These are phyloP conservation scores for Acarapis woodi DNA, from an alignment of 1,140 invertebrate species.

Conservation along the genomic window DNA sequence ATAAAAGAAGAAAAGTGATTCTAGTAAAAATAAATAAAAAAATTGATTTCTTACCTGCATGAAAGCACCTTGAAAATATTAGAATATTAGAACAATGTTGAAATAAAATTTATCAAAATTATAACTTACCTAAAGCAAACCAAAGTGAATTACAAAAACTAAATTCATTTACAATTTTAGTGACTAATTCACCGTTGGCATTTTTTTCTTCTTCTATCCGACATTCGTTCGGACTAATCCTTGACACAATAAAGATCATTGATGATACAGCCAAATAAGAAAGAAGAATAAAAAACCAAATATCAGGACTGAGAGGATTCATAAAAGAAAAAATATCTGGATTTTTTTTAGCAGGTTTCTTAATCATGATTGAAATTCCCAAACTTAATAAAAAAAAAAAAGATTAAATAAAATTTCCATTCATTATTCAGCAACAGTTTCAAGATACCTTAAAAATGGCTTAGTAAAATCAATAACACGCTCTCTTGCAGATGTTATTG, in stretches of 20 bases:
- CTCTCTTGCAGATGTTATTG: constrained; percentile 24
- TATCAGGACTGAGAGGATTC: constrained; percentile 24
- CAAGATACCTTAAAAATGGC: too few species aligned
- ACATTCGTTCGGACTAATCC: constrained; percentile 26
- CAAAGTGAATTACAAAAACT: constrained; percentile 25
- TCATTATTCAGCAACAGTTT: too few species aligned
- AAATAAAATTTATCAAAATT: constrained; percentile 8
- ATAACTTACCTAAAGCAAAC: constrained; percentile 56
- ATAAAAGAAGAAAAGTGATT: too few species aligned
- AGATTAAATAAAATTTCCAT: too few species aligned
- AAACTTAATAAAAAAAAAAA: too few species aligned
- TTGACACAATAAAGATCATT: constrained; percentile 22
- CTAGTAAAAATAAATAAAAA: too few species aligned
- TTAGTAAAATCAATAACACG: constrained; percentile 28
- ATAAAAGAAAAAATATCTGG: constrained; percentile 25
- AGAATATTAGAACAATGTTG: constrained; percentile 16
- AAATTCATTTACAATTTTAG: constrained; percentile 23
- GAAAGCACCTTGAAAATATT: too few species aligned
- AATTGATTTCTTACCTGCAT: too few species aligned
- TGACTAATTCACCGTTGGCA: constrained; percentile 19
- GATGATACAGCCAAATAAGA: constrained; percentile 24
- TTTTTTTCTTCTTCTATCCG: constrained; percentile 16
- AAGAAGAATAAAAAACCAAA: constrained; percentile 26
- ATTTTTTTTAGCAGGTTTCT: constrained; percentile 24
- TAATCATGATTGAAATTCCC: constrained; percentile 28